Conservation (phyloP, 2,113 vertebrate species). For the Ibidorhyncha struthersii region DNA sequence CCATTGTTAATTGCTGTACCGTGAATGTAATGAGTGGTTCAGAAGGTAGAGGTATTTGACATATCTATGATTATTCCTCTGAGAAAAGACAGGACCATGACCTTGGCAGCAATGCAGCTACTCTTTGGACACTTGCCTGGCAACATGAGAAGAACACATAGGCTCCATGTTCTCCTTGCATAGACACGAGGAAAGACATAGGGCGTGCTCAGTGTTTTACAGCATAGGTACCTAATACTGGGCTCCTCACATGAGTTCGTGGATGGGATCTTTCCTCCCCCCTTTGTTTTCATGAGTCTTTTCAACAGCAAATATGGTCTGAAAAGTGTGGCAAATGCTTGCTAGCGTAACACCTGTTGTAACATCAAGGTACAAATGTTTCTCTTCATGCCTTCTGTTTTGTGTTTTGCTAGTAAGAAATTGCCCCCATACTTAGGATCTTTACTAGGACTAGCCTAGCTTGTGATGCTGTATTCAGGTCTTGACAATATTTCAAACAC, state of each 20-base stretch:
- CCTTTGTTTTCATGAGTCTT: background rate
- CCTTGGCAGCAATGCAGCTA: background rate
- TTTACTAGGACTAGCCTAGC: background rate
- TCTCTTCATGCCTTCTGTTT: background rate
- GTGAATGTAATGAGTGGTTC: background rate
- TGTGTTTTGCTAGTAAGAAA: background rate
- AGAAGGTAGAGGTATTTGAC: background rate
- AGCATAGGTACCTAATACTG: accelerated
- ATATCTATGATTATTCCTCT: background rate
- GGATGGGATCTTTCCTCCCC: background rate
- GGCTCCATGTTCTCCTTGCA: background rate
- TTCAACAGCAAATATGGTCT: background rate
- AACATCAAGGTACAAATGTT: background rate
- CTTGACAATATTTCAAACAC: background rate
- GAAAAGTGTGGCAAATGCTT: background rate
- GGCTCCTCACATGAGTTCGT: background rate
- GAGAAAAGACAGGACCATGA: background rate
- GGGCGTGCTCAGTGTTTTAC: background rate
- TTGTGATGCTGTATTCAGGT: background rate
- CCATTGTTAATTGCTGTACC: background rate
- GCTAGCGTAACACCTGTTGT: background rate
- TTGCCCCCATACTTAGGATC: background rate
- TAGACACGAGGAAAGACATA: background rate
- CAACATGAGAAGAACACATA: background rate
- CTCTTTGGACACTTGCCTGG: background rate